A percentile compares a stretch with the other conserved stretches of the same genome.
These are phyloP conservation scores for Paracyclopina nana DNA, from an alignment of 1,140 invertebrate species.

Conservation along the genomic window DNA sequence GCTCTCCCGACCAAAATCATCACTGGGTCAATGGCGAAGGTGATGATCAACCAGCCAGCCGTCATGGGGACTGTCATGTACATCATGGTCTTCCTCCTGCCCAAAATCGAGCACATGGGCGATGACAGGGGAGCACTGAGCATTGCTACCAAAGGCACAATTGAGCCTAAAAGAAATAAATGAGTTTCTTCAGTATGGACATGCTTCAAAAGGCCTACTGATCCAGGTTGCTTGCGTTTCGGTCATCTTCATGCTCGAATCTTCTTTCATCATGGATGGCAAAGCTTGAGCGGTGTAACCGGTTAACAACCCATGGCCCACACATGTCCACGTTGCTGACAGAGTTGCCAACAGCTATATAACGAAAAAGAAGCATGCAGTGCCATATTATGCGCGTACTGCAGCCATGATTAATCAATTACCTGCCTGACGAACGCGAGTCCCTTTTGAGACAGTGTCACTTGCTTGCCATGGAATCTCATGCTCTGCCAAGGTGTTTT, in stretches of 20 bases:
- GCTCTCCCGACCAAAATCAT: not conserved
- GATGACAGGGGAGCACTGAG: not conserved
- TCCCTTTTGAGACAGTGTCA: too few relatives aligned
- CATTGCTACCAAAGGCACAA: slow-evolving; percentile 1
- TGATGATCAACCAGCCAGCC: slow-evolving; percentile 1
- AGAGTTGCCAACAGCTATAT: slow-evolving; percentile 3
- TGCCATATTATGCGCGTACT: too few relatives aligned
- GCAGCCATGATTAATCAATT: too few relatives aligned
- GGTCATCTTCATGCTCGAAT: not conserved
- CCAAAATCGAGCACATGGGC: not conserved
- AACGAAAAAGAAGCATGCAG: not conserved
- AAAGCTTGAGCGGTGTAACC: not conserved
- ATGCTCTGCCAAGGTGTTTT: too few relatives aligned
- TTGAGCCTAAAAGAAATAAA: too few relatives aligned
- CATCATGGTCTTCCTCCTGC: slow-evolving; percentile 2
- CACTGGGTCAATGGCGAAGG: not conserved
- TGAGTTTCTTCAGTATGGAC: too few relatives aligned
- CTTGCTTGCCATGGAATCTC: too few relatives aligned
- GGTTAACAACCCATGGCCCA: not conserved
- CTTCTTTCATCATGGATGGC: not conserved
- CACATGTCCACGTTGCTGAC: not conserved
- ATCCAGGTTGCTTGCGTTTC: not conserved
- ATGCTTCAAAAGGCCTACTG: too few relatives aligned
- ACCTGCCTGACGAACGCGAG: too few relatives aligned
- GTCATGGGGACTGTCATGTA: not conserved